Percentiles rank a stretch among this genome's conserved stretches.
Evolutionary conservation across 2,797 vertebrate species (phyloP).

Genomic region (Delichon dasypus): DNA sequence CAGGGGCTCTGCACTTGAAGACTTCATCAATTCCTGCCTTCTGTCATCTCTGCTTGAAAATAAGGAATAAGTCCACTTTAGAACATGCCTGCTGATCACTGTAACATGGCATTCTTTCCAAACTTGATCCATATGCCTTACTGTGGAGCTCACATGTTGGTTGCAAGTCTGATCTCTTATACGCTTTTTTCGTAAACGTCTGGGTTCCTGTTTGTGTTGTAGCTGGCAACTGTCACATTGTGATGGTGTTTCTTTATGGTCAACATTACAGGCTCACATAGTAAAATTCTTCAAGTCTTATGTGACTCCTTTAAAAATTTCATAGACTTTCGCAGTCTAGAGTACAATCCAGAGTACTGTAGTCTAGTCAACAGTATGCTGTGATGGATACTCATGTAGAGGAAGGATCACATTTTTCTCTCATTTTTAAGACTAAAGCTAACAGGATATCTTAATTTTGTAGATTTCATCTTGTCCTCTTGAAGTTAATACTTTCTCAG

Average conservation of each 20-base stretch:
- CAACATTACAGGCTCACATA: rapidly evolving
- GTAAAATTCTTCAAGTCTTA: background rate
- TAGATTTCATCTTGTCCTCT: background rate
- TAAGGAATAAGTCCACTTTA: background rate
- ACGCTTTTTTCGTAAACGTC: background rate
- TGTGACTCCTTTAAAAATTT: background rate
- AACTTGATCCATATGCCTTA: background rate
- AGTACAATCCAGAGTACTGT: background rate
- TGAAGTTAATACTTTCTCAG: background rate
- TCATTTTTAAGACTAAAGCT: background rate
- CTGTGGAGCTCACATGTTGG: rapidly evolving
- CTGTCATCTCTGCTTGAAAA: background rate
- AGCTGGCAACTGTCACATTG: background rate
- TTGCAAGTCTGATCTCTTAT: background rate
- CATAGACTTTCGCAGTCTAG: background rate
- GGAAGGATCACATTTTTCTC: background rate
- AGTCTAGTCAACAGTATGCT: background rate
- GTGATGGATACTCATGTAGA: background rate
- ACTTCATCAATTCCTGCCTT: background rate
- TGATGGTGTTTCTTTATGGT: background rate
- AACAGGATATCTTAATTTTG: rapidly evolving
- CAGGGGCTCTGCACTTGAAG: background rate
- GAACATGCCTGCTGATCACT: background rate
- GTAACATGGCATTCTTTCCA: background rate
- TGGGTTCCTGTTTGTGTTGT: background rate